Conservation (phyloP, 2,888 invertebrate species). For the Drosophila rellima region DNA sequence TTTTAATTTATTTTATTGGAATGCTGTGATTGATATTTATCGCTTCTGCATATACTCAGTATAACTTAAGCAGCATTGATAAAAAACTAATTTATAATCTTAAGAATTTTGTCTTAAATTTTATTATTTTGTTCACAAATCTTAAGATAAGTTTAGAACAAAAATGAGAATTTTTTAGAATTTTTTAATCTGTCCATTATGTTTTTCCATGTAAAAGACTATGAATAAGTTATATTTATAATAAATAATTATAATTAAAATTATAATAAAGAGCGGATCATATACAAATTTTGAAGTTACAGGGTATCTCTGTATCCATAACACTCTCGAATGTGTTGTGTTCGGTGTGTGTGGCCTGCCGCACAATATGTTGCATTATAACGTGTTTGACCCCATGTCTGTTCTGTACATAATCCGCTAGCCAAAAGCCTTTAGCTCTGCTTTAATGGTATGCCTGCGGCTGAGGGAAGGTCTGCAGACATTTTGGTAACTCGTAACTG, state of each 20-base stretch:
- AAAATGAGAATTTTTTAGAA: no score
- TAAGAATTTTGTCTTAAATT: no score
- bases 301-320: background rate
- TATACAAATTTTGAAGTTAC: no score
- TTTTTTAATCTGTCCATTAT: no score
- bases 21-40: background rate
- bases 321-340: constrained; percentile 37
- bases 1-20: constrained; percentile 12
- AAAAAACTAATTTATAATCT: no score
- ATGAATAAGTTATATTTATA: no score
- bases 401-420: constrained; percentile 73
- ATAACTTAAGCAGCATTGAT: background rate
- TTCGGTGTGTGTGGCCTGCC: constrained; percentile 75
- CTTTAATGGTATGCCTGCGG: constrained; percentile 55
- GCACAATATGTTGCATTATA: constrained; percentile 74
- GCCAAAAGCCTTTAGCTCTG: constrained; percentile 59
- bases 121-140: no score
- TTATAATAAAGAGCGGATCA: no score
- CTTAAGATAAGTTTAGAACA: no score
- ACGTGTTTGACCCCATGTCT: constrained; percentile 53
- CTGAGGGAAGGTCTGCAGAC: constrained; percentile 45
- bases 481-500: constrained; percentile 43
- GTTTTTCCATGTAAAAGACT: no score
- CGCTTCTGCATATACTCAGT: background rate
- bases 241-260: no score